phyloP scores from a whole-genome alignment of 2,888 invertebrate genomes.

The Conistra vaccinii region DNA sequence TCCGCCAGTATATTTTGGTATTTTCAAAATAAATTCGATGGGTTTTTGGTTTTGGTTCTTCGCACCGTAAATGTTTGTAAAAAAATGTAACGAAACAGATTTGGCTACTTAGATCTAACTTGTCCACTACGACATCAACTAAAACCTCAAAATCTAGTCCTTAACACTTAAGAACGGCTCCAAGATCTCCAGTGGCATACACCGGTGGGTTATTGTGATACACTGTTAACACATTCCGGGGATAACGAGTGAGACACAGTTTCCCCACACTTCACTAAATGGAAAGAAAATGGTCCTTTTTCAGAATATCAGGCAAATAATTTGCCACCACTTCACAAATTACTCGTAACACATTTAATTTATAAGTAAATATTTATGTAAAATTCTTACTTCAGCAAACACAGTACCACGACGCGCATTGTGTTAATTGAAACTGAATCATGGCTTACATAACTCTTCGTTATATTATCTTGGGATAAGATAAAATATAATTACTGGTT shows the following conservation, averaged over 20 bases:
- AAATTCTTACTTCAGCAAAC: conserved; percentile 52
- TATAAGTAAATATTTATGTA: not conserved
- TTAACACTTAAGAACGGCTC: not conserved
- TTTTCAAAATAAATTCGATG: not conserved
- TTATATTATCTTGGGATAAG: conserved; percentile 48
- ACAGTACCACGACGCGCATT: conserved; percentile 48
- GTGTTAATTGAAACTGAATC: conserved; percentile 32
- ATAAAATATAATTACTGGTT: conserved; percentile 30
- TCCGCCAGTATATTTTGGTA: not conserved
- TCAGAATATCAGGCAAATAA: not conserved
- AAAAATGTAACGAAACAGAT: not conserved
- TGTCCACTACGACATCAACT: not conserved
- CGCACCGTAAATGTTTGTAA: not conserved
- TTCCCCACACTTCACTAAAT: not conserved
- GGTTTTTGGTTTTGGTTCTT: not conserved
- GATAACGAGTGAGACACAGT: not conserved
- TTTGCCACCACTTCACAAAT: not conserved
- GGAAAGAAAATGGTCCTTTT: not conserved
- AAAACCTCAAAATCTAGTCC: not conserved
- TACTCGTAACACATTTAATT: not conserved
- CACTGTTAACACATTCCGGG: not conserved
- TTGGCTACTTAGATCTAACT: not conserved
- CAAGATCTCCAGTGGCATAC: not conserved
- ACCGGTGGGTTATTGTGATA: not conserved
- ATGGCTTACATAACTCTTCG: conserved; percentile 1